A percentile compares a stretch with the other conserved stretches of the same genome.
Conservation (phyloP, 2,797 vertebrate species). For the Pseudomugil gertrudae region DNA sequence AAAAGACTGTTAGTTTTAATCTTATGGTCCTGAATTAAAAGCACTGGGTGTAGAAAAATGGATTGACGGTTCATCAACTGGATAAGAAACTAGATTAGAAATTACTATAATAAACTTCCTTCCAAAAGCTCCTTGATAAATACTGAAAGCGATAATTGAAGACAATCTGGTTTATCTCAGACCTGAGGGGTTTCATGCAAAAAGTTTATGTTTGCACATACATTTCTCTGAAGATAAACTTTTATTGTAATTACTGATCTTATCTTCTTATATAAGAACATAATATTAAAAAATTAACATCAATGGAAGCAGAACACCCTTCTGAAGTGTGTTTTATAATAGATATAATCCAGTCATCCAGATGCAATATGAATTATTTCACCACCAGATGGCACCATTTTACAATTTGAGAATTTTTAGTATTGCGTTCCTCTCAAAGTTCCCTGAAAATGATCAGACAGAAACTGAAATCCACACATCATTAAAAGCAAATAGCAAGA, state of each 20-base stretch:
- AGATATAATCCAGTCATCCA: neutral
- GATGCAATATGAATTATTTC: neutral
- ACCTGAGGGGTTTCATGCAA: no score
- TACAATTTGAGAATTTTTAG: neutral
- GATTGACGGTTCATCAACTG: neutral
- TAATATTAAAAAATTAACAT: neutral
- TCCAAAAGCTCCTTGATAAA: neutral
- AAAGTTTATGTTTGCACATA: no score
- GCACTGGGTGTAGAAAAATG: neutral
- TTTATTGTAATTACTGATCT: neutral
- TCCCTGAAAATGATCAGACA: neutral
- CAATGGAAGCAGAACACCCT: neutral
- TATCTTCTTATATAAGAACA: neutral
- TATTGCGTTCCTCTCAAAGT: neutral
- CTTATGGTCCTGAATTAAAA: no score
- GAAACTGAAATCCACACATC: neutral
- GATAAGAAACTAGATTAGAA: neutral
- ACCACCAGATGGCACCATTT: conserved; percentile 21
- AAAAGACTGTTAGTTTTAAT: neutral
- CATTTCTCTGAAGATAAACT: neutral
- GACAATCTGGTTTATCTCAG: neutral
- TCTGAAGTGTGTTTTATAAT: neutral
- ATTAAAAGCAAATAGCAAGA: neutral
- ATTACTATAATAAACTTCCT: neutral
- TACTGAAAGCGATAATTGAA: neutral